Evolutionary conservation across 2,113 vertebrate species (phyloP), one percentile per base, ranked within the genome.

Genomic region (Xyliphius kryptos): DNA sequence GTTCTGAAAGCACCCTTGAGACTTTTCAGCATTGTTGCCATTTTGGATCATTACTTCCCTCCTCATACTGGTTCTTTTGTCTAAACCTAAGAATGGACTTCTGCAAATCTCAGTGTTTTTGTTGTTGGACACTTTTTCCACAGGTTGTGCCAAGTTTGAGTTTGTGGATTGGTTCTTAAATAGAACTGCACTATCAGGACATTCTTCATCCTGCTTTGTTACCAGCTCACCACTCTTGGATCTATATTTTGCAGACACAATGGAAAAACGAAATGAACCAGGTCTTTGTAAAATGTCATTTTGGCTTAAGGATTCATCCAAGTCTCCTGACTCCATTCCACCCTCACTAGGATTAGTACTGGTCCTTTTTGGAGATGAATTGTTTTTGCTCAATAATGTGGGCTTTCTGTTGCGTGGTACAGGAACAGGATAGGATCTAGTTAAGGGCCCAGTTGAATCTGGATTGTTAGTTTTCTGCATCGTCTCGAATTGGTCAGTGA

Each of bases 211-310:
- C 16, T 60, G 54, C n/a, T 67, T 66, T 8, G 22, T 9, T 37
- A 62, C 56, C 9, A 16, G 38, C 41, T 73, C 66, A 1, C 26
- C 51, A 9, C 47, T 63, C 20, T 70, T 81, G 6, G 85, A 75
- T 40, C 87, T 86, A 6, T 79, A 80, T 48, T 76, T 51, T 13
- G 84, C 79, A 3, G 88, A 87, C 2, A 87, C 84, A 49, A 89
- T 79, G 0, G 83, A 89, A 81, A 91, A 91, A 46, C 49, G 71
- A 9, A 74, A 73, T 11, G 74, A 74, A 14, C 64, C 52, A 5
- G 64, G 54, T 78, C 88, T 76, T 76, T 86, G 15, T 9, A 11
- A 2, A 20, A 51, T 43, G n/a, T 63, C n/a, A 4, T 21, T 21
- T 26, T 66, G 46, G 16, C 2, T 12, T 14, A 54, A 14, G 38